Evolutionary conservation across 2,888 invertebrate genomes (phyloP).

Genomic region (Mesochorus sp.): DNA sequence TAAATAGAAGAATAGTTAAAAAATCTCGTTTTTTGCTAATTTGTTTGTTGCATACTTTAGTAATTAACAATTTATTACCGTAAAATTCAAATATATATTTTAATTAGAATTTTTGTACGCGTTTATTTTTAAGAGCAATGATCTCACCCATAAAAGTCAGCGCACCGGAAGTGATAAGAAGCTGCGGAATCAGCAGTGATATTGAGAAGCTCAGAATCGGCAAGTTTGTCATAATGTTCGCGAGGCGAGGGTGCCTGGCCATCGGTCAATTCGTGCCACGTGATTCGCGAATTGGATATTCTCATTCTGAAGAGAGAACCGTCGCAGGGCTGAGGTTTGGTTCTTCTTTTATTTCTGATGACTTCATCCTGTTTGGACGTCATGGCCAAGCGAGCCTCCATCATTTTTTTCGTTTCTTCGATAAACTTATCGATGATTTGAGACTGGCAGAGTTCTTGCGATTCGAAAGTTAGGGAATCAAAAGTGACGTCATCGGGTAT

Average conservation of each 20-base stretch:
- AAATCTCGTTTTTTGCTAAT: constrained; percentile 1
- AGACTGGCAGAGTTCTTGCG: constrained; percentile 43
- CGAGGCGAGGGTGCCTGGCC: constrained; percentile 65
- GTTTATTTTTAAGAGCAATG: neutral
- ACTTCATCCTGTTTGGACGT: constrained; percentile 71
- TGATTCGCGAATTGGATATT: constrained; percentile 65
- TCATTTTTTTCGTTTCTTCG: constrained; percentile 67
- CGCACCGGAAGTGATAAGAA: constrained; percentile 77
- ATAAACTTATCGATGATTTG: constrained; percentile 49
- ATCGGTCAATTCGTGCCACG: constrained; percentile 70
- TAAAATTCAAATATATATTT: no score
- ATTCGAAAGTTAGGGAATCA: constrained; percentile 61
- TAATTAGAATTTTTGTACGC: no score
- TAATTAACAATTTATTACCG: no score
- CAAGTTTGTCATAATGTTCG: constrained; percentile 62
- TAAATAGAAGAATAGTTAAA: no score
- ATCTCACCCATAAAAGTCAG: constrained; percentile 75
- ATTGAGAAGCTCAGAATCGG: constrained; percentile 72
- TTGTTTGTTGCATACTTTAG: no score
- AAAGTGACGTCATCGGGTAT: constrained; percentile 64
- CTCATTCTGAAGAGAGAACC: constrained; percentile 70
- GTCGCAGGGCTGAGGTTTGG: constrained; percentile 66
- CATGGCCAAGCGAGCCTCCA: constrained; percentile 69
- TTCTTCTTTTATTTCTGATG: constrained; percentile 73
- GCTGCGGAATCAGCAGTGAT: constrained; percentile 78